Conservation (phyloP, 2,888 invertebrate genomes). For the Apoda limacodes region DNA sequence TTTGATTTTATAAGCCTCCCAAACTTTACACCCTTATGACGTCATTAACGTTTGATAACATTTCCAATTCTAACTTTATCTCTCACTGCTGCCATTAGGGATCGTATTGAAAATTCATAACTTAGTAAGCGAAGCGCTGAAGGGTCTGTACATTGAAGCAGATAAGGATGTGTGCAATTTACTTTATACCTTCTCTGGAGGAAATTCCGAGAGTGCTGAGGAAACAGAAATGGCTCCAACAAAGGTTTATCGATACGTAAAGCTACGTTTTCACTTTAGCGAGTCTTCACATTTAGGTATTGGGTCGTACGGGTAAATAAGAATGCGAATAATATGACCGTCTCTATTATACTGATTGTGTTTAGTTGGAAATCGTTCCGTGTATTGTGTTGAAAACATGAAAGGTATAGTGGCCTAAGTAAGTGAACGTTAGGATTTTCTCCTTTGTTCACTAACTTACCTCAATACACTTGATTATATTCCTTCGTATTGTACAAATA, state of each 20-base stretch:
- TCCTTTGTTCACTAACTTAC: too few species aligned
- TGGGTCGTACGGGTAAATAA: background rate
- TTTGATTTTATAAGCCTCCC: too few species aligned
- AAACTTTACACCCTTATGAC: too few species aligned
- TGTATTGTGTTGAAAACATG: background rate
- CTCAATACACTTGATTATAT: too few species aligned
- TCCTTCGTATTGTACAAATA: too few species aligned
- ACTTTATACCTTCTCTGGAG: conserved; percentile 30
- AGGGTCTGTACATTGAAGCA: conserved; percentile 19
- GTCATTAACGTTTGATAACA: too few species aligned
- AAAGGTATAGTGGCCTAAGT: background rate
- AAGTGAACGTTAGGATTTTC: too few species aligned
- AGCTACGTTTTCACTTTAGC: conserved; percentile 2
- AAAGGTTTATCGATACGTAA: conserved; percentile 39
- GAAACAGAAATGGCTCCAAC: conserved; percentile 31
- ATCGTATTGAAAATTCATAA: conserved; percentile 43
- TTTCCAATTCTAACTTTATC: too few species aligned
- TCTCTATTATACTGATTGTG: background rate
- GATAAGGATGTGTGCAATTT: conserved; percentile 48
- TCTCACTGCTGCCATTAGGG: conserved; percentile 24
- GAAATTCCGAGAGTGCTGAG: conserved; percentile 21
- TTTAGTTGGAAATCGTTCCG: background rate
- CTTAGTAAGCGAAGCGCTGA: conserved; percentile 28
- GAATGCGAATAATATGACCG: background rate
- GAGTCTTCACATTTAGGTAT: background rate